Evolutionary conservation across 2,797 vertebrate species (phyloP), one percentile per base, ranked within the genome.

Genomic region (Sphenodon punctatus): DNA sequence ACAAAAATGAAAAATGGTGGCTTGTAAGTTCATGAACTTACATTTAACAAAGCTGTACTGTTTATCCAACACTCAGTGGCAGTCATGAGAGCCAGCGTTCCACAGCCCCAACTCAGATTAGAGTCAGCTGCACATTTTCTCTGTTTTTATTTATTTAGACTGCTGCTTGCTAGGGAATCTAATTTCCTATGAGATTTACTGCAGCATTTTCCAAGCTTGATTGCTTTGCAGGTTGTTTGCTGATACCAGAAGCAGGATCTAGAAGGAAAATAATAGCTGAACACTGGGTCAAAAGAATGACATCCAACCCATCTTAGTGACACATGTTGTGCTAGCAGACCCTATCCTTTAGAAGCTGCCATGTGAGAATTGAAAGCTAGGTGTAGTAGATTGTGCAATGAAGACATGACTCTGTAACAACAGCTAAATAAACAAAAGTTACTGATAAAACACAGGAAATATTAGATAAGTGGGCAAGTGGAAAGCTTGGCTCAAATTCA

Each of bases 21-120:
- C 90, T 88, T 88, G 75, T 75, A 90, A 90, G 74, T 78, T 82
- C 81, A 90, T 85, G 88, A 92, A 78, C 76, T 67, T 89, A 77
- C 64, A 83, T 71, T 80, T 74, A 74, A 59, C 76, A 92, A 88
- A 85, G 77, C 65, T 75, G 67, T 85, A 79, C 78, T 66, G 72
- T 80, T 89, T 87, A 79, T 72, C 79, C 69, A 89, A 93, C 68
- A 86, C 84, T 78, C 65, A 65, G 82, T 72, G 76, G 87, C 75
- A 85, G 32, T 46, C 76, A 77, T 81, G 86, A 88, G 90, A 86
- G 75, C 83, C 81, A 90, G 63, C 89, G 87, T 87, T 82, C 88
- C 84, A 80, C 75, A 82, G 67, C 70, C 49, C 59, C 59, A 74
- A 59, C 75, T 79, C 70, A 71, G 79, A 78, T 86, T 85, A 85